Conservation (phyloP, 2,113 vertebrate genomes). For the Beaufortia kweichowensis region DNA sequence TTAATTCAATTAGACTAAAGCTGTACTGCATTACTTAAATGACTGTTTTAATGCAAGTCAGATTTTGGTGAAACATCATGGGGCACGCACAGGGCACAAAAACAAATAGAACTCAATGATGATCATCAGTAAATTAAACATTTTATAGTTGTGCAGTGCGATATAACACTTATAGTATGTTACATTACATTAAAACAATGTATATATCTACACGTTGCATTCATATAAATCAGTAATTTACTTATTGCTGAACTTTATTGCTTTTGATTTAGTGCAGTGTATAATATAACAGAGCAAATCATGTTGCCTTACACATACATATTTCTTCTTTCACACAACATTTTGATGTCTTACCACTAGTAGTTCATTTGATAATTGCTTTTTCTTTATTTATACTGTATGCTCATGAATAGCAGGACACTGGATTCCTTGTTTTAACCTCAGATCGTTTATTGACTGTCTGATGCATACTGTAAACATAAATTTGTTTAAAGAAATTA, state of each 20-base stretch:
- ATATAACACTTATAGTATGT: background rate
- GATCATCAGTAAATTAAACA: background rate
- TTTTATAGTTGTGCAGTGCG: background rate
- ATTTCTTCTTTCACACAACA: background rate
- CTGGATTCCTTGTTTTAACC: background rate
- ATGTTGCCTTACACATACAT: no score
- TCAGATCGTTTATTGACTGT: background rate
- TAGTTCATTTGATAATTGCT: constrained; percentile 14
- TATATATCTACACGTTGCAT: background rate
- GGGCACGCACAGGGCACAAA: constrained; percentile 52
- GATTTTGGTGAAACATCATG: constrained; percentile 34
- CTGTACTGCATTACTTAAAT: constrained; percentile 71
- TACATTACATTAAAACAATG: background rate
- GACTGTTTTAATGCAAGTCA: constrained; percentile 62
- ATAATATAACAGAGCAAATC: no score
- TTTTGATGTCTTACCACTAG: background rate
- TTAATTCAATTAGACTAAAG: constrained; percentile 69
- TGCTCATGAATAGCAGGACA: background rate
- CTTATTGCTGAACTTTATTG: background rate
- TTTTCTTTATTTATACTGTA: constrained; percentile 9
- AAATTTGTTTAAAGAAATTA: no score
- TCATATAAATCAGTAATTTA: background rate
- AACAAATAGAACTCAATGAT: constrained; percentile 45
- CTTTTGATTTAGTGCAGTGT: background rate
- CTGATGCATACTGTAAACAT: background rate